Evolutionary conservation across 2,888 invertebrate species (phyloP).

Genomic region (Conops quadrifasciatus): DNA sequence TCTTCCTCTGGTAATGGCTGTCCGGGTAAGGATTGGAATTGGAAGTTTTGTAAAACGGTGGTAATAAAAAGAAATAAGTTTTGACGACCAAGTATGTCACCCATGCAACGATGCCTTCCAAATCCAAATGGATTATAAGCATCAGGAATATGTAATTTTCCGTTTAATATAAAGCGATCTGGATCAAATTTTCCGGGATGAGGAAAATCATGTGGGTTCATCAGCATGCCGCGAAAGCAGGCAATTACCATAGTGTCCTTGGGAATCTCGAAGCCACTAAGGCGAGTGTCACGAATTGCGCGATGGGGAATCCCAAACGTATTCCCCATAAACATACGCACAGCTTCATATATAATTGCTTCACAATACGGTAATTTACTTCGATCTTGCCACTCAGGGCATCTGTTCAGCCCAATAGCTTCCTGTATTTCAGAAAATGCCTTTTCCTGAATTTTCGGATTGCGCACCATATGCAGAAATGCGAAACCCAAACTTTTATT

Average conservation of each 20-base stretch:
- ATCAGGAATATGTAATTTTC: conserved; percentile 72
- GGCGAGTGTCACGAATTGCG: conserved; percentile 75
- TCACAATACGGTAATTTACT: conserved; percentile 83
- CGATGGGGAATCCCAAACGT: conserved; percentile 84
- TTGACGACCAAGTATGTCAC: conserved; percentile 77
- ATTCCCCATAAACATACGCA: conserved; percentile 82
- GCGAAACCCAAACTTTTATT: conserved; percentile 81
- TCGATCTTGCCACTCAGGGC: conserved; percentile 76
- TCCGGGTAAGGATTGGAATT: conserved; percentile 73
- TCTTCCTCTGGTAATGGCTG: conserved; percentile 71
- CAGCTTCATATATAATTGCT: conserved; percentile 78
- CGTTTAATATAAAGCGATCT: conserved; percentile 75
- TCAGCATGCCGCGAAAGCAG: conserved; percentile 77
- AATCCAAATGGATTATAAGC: conserved; percentile 81
- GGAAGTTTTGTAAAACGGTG: conserved; percentile 77
- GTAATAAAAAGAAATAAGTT: conserved; percentile 82
- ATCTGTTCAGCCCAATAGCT: conserved; percentile 74
- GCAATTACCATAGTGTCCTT: conserved; percentile 85
- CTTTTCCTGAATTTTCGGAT: conserved; percentile 77
- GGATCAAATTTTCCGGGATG: conserved; percentile 79
- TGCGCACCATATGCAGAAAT: conserved; percentile 76
- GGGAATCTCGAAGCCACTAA: conserved; percentile 79
- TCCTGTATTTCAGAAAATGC: conserved; percentile 82
- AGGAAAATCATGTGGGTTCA: conserved; percentile 74
- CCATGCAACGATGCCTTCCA: conserved; percentile 83